These are phyloP conservation scores for Archaeoteleia sp. DNA, from an alignment of 2,888 invertebrate genomes.

Conservation along the genomic window DNA sequence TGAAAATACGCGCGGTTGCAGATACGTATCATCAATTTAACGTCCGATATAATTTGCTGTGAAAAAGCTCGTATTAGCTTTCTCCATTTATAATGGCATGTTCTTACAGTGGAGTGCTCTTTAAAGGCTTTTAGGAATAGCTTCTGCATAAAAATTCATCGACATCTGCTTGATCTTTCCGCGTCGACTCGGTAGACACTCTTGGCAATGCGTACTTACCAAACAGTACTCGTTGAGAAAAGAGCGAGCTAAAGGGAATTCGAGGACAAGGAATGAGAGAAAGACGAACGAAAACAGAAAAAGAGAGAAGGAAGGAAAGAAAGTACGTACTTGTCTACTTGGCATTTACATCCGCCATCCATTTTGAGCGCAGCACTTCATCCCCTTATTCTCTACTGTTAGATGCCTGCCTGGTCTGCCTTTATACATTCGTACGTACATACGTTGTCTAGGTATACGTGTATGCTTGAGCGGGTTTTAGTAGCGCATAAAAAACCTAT, in stretches of 20 bases:
- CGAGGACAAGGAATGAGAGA: slow-evolving; percentile 30
- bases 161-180: slow-evolving; percentile 63
- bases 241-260: slow-evolving; percentile 46
- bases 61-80: neutral
- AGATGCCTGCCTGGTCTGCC: slow-evolving; percentile 49
- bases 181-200: slow-evolving; percentile 56
- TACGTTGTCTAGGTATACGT: no score
- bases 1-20: no score
- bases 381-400: slow-evolving; percentile 58
- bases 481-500: no score
- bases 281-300: slow-evolving; percentile 33
- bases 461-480: no score
- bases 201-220: slow-evolving; percentile 58
- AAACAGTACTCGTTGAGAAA: slow-evolving; percentile 48
- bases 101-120: neutral
- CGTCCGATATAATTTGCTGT: no score
- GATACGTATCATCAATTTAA: no score
- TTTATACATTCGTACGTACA: slow-evolving; percentile 1
- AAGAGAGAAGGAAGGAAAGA: slow-evolving; percentile 51
- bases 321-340: slow-evolving; percentile 62
- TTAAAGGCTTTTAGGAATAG: slow-evolving; percentile 3
- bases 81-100: slow-evolving; percentile 2
- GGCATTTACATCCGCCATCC: slow-evolving; percentile 66
- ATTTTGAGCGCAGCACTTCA: slow-evolving; percentile 62
- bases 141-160: slow-evolving; percentile 56